Base-by-base conservation (phyloP, 2,113 vertebrate species). In the Megalops atlanticus region DNA sequence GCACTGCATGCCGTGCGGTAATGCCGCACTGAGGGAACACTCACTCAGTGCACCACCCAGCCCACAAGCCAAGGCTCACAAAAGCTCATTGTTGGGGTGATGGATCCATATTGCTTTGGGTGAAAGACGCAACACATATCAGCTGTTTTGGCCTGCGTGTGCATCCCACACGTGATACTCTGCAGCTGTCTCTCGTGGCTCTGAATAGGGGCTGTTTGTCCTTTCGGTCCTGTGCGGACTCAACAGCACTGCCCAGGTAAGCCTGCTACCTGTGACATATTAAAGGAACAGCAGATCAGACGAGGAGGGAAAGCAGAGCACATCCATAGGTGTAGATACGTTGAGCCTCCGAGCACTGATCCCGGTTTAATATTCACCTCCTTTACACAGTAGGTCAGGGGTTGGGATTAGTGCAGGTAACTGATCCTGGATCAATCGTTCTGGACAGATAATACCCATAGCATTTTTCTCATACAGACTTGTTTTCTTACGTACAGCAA, bases 21-120 rank as follows among this genome's bases (percentile, higher is more conserved):
- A n/a, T 10, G 8, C 21, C 11, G 54, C 2, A n/a, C 24, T 64
- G 54, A n/a, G n/a, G n/a, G n/a, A 64, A 31, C 38, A 31, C 40
- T 79, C 78, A 79, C 78, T 71, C 78, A 71, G 68, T 33, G 31
- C 64, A 79, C 36, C n/a, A 33, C 27, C 69, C 39, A 10, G 3
- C 31, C 52, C n/a, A 0, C 68, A 72, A 79, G 39, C 68, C 36
- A 12, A 78, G 54, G 36, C 38, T 38, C 33, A 78, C 54, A 78
- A 24, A 79, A 70, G 78, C 43, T 70, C 14, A 69, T 72, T 71
- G 27, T 71, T 10, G 54, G 54, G 54, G n/a, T 27, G 7, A 21
- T 64, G 31, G 54, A 27, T 33, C 35, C 12, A 71, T 33, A 71
- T 71, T 79, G 41, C 74, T 35, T 8, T 16, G 45, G 74, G 15